Evolutionary conservation across 2,888 invertebrate genomes (phyloP).

Genomic region (Andrena bicolor): DNA sequence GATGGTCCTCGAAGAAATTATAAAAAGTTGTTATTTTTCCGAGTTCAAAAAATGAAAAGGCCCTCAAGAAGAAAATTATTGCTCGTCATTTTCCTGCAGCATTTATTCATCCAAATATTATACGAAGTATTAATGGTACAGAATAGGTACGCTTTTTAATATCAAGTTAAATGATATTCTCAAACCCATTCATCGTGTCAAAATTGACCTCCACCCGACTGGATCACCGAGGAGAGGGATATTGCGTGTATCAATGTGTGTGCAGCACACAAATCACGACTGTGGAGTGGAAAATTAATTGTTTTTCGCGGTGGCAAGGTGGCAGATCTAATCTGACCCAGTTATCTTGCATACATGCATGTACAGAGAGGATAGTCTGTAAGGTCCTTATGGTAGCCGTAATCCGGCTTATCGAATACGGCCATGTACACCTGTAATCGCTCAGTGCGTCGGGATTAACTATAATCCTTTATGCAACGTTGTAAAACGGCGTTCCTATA

Average conservation of each 20-base stretch:
- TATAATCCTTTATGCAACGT: conserved; percentile 48
- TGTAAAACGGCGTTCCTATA: conserved; percentile 11
- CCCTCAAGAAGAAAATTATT: too few relatives aligned
- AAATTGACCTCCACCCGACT: too few relatives aligned
- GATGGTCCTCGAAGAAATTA: too few relatives aligned
- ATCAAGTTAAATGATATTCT: too few relatives aligned
- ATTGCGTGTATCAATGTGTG: conserved; percentile 13
- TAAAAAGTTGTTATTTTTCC: too few relatives aligned
- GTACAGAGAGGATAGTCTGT: conserved; percentile 14
- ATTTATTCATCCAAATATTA: too few relatives aligned
- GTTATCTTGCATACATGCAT: conserved; percentile 15
- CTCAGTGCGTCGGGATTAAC: conserved; percentile 54
- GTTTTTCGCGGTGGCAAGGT: conserved; percentile 35
- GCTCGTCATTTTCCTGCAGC: too few relatives aligned
- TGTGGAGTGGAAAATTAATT: conserved; percentile 44
- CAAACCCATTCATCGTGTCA: too few relatives aligned
- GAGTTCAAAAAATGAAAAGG: too few relatives aligned
- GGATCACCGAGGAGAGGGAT: conserved; percentile 19
- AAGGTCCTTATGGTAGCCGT: conserved; percentile 57
- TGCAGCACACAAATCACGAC: conserved; percentile 16
- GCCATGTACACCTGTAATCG: conserved; percentile 62
- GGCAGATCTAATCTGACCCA: conserved; percentile 28
- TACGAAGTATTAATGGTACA: too few relatives aligned
- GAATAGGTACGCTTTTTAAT: too few relatives aligned
- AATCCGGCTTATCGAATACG: conserved; percentile 67